Base-by-base conservation (phyloP, 2,113 vertebrate species). In the Myotis brandtii region DNA sequence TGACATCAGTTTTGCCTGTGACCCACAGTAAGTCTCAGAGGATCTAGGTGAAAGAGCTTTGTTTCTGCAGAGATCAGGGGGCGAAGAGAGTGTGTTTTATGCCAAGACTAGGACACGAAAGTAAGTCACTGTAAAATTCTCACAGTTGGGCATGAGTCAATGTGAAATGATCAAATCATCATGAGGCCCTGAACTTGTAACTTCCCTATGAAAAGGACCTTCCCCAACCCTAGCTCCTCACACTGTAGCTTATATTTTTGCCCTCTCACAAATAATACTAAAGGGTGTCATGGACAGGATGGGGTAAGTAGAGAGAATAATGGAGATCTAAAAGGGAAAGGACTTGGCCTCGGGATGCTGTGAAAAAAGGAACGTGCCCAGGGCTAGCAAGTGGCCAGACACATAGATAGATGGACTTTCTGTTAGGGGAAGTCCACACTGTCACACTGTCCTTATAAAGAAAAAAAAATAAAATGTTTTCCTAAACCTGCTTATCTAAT, bases 401-500 rank as follows among this genome's bases (percentile, higher is more conserved):
- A 72, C 27, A 86, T 1, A 86, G 37, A 88, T 64, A n/a, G 25
- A 94, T 21, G 54, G 50, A 2, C 17, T 96, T 97, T 93, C 90
- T 95, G 18, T 64, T 87, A 67, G 66, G 76, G 70, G n/a, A 96
- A 92, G 48, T 76, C 72, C 46, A 89, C 16, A 21, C 27, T 88
- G 72, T 81, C 43, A 86, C 84, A 75, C 6, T 76, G 37, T 91
- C 84, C 52, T 95, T 96, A 48, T 73, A 89, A 93, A 93, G 66
- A 80, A 87, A 90, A 91, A 5, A 73, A 92, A 69, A 88, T 30
- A 32, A 40, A 91, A 46, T 34, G 23, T 89, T 89, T 94, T 86
- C 86, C 56, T 52, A n/a, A 95, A 92, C 86, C 69, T n/a, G 70
- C 48, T 94, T 93, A 90, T 95, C 89, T 95, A 95, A 94, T 87